These are phyloP conservation scores for Olivierus martensii DNA, from an alignment of 1,140 invertebrate species.

Conservation along the genomic window DNA sequence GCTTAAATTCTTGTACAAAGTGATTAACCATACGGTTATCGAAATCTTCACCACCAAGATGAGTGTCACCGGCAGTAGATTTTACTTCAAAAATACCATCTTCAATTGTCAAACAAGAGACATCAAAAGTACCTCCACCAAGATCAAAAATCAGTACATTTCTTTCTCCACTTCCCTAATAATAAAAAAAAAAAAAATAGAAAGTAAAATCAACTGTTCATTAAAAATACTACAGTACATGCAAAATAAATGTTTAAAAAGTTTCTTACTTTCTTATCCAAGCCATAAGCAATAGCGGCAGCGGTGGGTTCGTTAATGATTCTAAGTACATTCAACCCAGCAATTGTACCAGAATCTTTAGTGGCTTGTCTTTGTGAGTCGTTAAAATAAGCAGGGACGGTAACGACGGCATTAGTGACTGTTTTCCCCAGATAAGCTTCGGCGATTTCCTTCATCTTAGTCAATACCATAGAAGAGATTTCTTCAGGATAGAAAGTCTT, in stretches of 20 bases:
- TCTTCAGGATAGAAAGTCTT: conserved; percentile 72
- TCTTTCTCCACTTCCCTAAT: conserved; percentile 45
- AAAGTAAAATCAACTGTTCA: too few relatives aligned
- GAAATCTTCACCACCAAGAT: conserved; percentile 38
- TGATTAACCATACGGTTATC: conserved; percentile 72
- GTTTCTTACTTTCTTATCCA: conserved; percentile 49
- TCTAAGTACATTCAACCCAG: conserved; percentile 39
- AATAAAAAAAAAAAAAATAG: too few relatives aligned
- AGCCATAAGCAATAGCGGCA: conserved; percentile 64
- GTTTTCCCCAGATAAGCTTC: conserved; percentile 44
- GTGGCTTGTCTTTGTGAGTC: conserved; percentile 53
- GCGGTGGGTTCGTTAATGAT: conserved; percentile 66
- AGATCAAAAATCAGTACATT: conserved; percentile 65
- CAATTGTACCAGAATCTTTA: conserved; percentile 56
- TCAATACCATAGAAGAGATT: conserved; percentile 72
- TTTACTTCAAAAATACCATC: conserved; percentile 93
- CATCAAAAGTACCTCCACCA: conserved; percentile 93
- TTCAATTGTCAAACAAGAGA: conserved; percentile 83
- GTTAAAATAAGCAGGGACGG: conserved; percentile 57
- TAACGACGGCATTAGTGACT: conserved; percentile 40
- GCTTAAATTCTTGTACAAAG: conserved; percentile 55
- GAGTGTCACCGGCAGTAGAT: conserved; percentile 91
- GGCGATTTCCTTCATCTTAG: conserved; percentile 60
- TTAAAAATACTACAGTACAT: too few relatives aligned
- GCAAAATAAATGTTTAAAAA: too few relatives aligned